Percentiles rank a stretch among this genome's conserved stretches.
Evolutionary conservation across 2,113 vertebrate species (phyloP).

Genomic region (Chamaetylas fuelleborni): DNA sequence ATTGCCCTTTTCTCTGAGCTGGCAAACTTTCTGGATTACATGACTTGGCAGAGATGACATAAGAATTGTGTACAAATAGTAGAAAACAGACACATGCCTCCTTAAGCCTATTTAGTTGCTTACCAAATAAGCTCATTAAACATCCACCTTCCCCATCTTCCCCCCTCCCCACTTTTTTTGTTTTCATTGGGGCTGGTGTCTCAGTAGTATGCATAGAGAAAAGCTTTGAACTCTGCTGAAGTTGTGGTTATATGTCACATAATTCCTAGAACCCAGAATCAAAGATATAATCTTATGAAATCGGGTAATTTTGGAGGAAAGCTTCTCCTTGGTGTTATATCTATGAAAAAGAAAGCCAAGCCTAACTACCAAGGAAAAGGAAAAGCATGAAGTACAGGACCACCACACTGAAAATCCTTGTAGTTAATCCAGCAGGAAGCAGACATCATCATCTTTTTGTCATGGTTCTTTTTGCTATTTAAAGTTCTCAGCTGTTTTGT

Average conservation of each 20-base stretch:
- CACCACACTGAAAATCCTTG: not conserved
- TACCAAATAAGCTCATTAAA: not conserved
- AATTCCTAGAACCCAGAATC: not conserved
- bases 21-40: not conserved
- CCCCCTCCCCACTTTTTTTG: not conserved
- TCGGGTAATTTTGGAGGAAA: not conserved
- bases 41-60: not conserved
- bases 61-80: not conserved
- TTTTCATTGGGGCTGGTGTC: not conserved
- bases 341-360: not conserved
- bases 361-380: not conserved
- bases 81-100: not conserved
- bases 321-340: not conserved
- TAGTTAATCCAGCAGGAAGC: not conserved
- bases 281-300: not conserved
- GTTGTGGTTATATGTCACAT: not conserved
- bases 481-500: not conserved
- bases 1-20: not conserved
- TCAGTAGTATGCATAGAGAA: not conserved
- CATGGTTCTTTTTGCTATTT: not conserved
- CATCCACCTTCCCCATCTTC: fast-evolving
- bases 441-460: not conserved
- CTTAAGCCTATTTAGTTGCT: no score
- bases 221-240: not conserved
- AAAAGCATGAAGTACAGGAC: not conserved